These are phyloP conservation scores for Drosophila paracracens DNA, from an alignment of 2,888 invertebrate genomes.

Conservation along the genomic window DNA sequence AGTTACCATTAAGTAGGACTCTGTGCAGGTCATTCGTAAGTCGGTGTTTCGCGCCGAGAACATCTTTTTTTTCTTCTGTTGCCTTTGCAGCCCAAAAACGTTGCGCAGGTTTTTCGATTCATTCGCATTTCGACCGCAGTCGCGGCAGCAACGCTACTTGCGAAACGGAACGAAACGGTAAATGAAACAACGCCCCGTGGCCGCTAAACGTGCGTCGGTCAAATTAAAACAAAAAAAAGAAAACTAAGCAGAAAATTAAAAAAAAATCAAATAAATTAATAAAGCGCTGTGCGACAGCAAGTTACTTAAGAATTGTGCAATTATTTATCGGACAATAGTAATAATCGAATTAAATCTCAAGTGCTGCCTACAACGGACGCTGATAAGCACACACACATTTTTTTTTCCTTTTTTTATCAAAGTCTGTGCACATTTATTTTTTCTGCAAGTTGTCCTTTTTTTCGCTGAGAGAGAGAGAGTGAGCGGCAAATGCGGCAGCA, in stretches of 20 bases:
- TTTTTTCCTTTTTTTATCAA: constrained; percentile 17
- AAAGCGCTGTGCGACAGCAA: constrained; percentile 27
- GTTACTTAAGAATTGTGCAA: constrained; percentile 5
- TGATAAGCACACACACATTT: constrained; percentile 33
- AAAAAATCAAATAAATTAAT: constrained; percentile 26
- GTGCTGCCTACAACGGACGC: background rate
- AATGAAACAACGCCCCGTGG: constrained; percentile 76
- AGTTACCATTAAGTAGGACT: background rate
- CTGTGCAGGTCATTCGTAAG: background rate
- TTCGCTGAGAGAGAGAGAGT: constrained; percentile 24
- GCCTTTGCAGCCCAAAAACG: constrained; percentile 41
- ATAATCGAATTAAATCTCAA: constrained; percentile 3
- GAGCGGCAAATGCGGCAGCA: constrained; percentile 42
- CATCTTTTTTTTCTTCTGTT: constrained; percentile 26
- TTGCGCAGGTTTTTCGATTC: constrained; percentile 63
- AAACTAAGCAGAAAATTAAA: constrained; percentile 10
- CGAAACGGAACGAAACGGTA: constrained; percentile 72
- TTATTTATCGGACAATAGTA: constrained; percentile 3
- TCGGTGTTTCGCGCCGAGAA: constrained; percentile 1
- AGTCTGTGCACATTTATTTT: constrained; percentile 45
- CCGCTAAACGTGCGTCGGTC: constrained; percentile 55
- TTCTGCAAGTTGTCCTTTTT: constrained; percentile 17
- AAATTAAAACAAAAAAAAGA: constrained; percentile 30
- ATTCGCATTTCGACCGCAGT: constrained; percentile 67
- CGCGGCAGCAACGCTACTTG: constrained; percentile 64